These are phyloP conservation scores for Chamaea fasciata DNA, from an alignment of 2,113 vertebrate species.

Conservation along the genomic window DNA sequence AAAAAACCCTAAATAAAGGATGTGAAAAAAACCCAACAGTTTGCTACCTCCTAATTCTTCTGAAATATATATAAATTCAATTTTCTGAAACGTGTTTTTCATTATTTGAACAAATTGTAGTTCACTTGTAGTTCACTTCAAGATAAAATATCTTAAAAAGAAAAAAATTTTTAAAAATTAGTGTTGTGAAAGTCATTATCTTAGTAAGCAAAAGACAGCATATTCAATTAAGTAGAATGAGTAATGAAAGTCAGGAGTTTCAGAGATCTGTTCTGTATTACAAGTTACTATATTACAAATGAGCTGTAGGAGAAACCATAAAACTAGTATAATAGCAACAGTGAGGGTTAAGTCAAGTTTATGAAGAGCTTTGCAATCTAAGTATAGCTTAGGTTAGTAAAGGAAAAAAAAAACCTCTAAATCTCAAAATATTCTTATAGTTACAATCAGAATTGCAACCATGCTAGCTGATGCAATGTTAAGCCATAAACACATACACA, in stretches of 20 bases:
- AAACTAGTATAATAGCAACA: background rate
- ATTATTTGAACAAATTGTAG: background rate
- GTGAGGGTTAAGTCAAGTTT: background rate
- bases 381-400: background rate
- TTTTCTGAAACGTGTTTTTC: background rate
- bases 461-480: background rate
- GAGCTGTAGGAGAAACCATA: background rate
- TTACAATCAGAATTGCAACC: background rate
- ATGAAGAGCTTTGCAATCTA: background rate
- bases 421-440: background rate
- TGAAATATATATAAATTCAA: background rate
- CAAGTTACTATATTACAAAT: background rate
- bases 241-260: background rate
- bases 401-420: background rate
- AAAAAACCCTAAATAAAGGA: conserved; percentile 13
- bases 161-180: background rate
- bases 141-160: background rate
- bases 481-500: background rate
- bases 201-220: background rate
- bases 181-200: background rate
- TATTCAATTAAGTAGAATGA: background rate
- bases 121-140: background rate
- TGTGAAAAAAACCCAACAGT: background rate
- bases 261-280: background rate
- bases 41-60: background rate